Conservation (phyloP, 92 coral and sea anemone species). For the Umimayanthus kanabou region DNA sequence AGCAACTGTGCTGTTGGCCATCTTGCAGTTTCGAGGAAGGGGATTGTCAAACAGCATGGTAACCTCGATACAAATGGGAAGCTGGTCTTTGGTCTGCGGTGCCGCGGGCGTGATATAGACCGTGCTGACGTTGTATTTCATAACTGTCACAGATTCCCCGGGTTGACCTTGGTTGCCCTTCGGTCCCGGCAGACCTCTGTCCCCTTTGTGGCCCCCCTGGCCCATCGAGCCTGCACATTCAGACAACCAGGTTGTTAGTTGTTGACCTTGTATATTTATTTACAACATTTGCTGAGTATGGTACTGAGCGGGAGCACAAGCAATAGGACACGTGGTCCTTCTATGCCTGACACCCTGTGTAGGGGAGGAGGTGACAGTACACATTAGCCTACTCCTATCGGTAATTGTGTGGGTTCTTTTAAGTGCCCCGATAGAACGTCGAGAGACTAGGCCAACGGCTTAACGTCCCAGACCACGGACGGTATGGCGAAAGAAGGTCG, state of each 20-base stretch:
- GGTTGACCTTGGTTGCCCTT: neutral
- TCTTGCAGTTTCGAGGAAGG: neutral
- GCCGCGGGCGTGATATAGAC: neutral
- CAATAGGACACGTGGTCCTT: too few relatives aligned
- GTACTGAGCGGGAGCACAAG: too few relatives aligned
- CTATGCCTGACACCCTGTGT: too few relatives aligned
- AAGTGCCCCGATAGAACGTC: too few relatives aligned
- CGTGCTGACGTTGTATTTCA: neutral
- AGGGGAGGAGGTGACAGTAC: too few relatives aligned
- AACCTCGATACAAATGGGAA: slow-evolving; percentile 9
- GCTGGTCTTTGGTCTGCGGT: neutral
- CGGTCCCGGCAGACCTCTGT: neutral
- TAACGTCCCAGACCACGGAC: too few relatives aligned
- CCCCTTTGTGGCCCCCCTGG: neutral
- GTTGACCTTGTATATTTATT: neutral
- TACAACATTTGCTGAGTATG: too few relatives aligned
- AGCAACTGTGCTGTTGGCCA: neutral
- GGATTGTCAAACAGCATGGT: slow-evolving; percentile 4
- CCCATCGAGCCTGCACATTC: neutral
- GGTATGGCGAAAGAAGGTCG: too few relatives aligned
- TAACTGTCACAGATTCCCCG: neutral
- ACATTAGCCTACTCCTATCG: too few relatives aligned
- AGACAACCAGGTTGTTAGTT: neutral
- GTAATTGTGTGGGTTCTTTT: too few relatives aligned
- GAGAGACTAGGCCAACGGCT: too few relatives aligned